Conservation (phyloP, 2,888 invertebrate genomes). For the Spilosoma lubricipeda region DNA sequence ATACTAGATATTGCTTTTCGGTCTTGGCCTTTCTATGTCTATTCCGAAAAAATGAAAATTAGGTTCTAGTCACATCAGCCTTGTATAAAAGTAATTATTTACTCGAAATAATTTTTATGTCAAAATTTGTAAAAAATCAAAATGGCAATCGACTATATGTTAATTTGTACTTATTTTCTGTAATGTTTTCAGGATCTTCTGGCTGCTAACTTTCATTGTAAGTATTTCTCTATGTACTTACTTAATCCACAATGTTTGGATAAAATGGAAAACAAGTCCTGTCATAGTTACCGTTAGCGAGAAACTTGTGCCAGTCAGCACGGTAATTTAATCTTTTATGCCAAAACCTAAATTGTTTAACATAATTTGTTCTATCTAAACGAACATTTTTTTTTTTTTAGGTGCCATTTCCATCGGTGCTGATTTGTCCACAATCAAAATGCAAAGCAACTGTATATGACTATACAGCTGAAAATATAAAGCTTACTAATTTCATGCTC, state of each 20-base stretch:
- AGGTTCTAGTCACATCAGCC: too few species aligned
- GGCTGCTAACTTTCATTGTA: slow-evolving; percentile 40
- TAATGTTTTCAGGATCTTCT: slow-evolving; percentile 46
- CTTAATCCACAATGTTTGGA: slow-evolving; percentile 59
- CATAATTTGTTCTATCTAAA: neutral
- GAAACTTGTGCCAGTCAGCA: slow-evolving; percentile 55
- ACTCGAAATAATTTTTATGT: too few species aligned
- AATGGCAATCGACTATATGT: too few species aligned
- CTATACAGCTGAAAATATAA: slow-evolving; percentile 31
- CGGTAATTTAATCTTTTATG: slow-evolving; percentile 44
- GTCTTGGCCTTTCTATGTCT: too few species aligned
- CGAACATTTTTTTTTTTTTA: slow-evolving; percentile 26
- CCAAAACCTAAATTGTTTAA: neutral
- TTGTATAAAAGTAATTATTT: too few species aligned
- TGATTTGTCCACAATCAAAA: slow-evolving; percentile 66
- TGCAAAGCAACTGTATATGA: slow-evolving; percentile 46
- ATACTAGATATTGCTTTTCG: too few species aligned
- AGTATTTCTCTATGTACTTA: slow-evolving; percentile 57
- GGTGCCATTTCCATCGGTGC: slow-evolving; percentile 69
- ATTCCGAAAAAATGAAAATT: too few species aligned
- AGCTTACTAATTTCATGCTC: neutral
- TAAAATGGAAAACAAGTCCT: slow-evolving; percentile 64
- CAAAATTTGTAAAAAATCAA: too few species aligned
- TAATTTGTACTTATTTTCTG: neutral
- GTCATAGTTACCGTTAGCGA: slow-evolving; percentile 68